phyloP scores from a whole-genome alignment of 2,113 vertebrate genomes.

The rat (Rattus norvegicus) region DNA sequence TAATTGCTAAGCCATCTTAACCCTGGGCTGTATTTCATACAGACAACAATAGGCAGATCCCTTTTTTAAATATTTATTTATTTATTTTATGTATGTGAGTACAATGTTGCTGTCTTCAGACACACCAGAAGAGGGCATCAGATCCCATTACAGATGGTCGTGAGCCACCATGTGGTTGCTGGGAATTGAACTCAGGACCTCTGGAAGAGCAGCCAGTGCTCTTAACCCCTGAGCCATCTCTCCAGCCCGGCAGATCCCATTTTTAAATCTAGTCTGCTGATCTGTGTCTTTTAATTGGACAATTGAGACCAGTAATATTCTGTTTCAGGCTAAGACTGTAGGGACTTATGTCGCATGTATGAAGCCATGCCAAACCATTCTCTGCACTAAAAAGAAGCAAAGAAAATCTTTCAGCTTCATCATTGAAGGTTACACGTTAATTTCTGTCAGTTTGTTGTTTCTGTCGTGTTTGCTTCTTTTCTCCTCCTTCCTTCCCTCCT shows the following conservation, averaged over 20 bases:
- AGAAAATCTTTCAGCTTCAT: background rate
- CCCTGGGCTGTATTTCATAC: background rate
- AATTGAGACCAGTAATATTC: background rate
- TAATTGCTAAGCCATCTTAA: background rate
- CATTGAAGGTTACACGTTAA: background rate
- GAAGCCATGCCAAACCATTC: background rate
- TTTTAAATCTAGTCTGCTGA: background rate
- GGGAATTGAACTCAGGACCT: no score
- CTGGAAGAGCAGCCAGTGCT: no score
- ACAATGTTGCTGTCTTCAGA: no score
- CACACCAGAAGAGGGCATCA: no score
- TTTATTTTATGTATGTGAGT: no score
- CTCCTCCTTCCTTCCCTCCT: background rate
- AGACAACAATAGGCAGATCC: no score
- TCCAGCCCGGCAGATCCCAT: no score
- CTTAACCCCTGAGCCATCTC: no score
- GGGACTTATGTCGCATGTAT: background rate
- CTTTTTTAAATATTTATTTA: no score
- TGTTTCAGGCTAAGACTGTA: background rate
- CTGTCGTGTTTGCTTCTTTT: background rate
- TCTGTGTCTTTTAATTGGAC: background rate
- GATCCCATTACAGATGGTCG: no score
- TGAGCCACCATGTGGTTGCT: no score
- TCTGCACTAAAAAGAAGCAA: background rate
- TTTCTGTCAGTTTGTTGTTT: background rate